Base-by-base conservation (phyloP, 2,797 vertebrate genomes). In the Babyrousa celebensis region DNA sequence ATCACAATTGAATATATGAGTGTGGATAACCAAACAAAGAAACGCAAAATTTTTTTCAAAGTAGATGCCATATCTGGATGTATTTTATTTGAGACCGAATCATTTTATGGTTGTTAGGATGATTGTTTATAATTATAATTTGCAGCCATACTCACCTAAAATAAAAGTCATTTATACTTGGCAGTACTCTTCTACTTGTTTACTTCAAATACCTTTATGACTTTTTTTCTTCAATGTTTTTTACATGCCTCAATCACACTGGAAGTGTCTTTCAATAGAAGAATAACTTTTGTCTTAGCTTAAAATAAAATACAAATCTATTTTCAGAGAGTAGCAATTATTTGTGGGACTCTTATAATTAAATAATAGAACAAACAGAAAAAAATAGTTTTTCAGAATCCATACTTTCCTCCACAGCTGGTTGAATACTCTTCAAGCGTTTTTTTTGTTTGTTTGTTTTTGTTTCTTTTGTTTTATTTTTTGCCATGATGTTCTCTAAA, bases 21-120 rank as follows among this genome's bases (percentile, higher is more conserved):
- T 62, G 56, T 97, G 80, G 70, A 96, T 95, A 95, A 94, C 89
- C 70, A 93, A 97, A 96, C 77, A 89, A 5, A 43, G 96, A 97
- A 96, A 97, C 95, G 89, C 79, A 96, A 97, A 96, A 82, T 91
- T 95, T 87, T 95, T 87, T 97, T 97, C 95, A 96, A 94, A 96
- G 85, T 72, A 94, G 84, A 93, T 92, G 96, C 96, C 86, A 85
- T 95, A 86, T 90, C 87, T 94, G 96, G 95, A 91, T 95, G 82
- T 96, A 85, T 98, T 98, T 96, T 97, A 96, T 98, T 94, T 96
- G 80, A 97, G 89, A 94, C 94, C 86, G 88, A 95, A 70, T 85
- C 97, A 95, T 96, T 92, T 6, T 96, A 36, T 93, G 54, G 72
- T 94, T 91, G 65, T 97, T 97, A 93, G 27, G 12, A 84, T 21